Base-by-base conservation (phyloP, 2,888 invertebrate genomes). In the Noctua pronuba region DNA sequence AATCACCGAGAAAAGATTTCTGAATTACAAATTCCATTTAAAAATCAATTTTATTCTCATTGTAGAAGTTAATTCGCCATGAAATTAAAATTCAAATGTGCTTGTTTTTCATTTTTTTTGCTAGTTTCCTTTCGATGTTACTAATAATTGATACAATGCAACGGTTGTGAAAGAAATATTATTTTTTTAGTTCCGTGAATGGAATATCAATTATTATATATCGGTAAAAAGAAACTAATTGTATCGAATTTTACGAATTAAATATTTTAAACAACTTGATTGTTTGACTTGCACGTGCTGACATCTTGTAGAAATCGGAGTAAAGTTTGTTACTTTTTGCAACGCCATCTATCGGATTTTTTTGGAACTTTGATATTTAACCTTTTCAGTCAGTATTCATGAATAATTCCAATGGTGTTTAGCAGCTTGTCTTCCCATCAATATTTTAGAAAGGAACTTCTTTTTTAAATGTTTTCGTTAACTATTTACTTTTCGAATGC, bases 41-140 rank as follows among this genome's bases (percentile, higher is more conserved):
- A 85, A 80, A 87, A 77, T 16, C 73, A 85, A 84, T 88, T 73
- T 83, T 86, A 79, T 76, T 79, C 65, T 21, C 77, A 85, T 85
- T 86, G 80, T 68, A 49, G 35, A 69, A 81, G 69, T 90, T 92
- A 93, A 94, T 92, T 88, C 72, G 76, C 86, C 94, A 90, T 95
- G 94, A 95, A 95, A 95, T 95, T 94, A 82, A 80, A 89, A 90
- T 89, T 90, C 83, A 78, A 80, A 49, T 77, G n/a, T 64, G 38
- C 73, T 75, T 28, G 72, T 64, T 82, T 80, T 72, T 55, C 55
- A 69, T 82, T 80, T 82, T 44, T 70, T 79, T 69, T 55, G 65
- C 75, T 80, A 70, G 76, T 82, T 80, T 70, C 7, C 55, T 49
- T 67, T 69, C 44, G 13, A 73, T 90, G 89, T 88, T 81, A 72